phyloP scores from a whole-genome alignment of 2,888 invertebrate species.

The Tetanocera ferruginea region DNA sequence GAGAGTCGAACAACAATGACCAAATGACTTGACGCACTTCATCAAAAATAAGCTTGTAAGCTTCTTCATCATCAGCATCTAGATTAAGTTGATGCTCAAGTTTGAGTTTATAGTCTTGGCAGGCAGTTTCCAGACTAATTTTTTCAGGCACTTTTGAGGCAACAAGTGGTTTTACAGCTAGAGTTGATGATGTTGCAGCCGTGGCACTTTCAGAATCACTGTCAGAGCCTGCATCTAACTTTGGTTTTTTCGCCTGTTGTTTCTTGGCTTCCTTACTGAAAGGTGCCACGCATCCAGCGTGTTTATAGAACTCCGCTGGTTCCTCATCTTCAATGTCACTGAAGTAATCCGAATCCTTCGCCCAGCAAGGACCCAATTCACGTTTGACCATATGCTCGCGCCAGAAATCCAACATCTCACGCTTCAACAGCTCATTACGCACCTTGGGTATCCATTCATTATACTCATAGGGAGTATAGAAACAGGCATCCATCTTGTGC shows the following conservation, averaged over 20 bases:
- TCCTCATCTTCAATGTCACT: slow-evolving; percentile 49
- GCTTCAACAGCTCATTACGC: slow-evolving; percentile 48
- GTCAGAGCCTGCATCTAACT: background rate
- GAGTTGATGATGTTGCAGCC: background rate
- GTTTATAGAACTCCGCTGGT: slow-evolving; percentile 50
- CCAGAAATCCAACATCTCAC: slow-evolving; percentile 52
- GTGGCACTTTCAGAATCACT: background rate
- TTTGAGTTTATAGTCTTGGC: slow-evolving; percentile 44
- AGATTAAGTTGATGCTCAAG: background rate
- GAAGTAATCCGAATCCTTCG: slow-evolving; percentile 50
- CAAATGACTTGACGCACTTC: slow-evolving; percentile 48
- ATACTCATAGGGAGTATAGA: slow-evolving; percentile 52
- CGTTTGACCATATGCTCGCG: slow-evolving; percentile 47
- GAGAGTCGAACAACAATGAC: slow-evolving; percentile 49
- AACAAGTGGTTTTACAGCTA: slow-evolving; percentile 2
- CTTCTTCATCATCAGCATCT: slow-evolving; percentile 2
- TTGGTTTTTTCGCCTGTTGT: background rate
- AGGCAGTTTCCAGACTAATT: slow-evolving; percentile 40
- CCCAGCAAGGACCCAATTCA: slow-evolving; percentile 50
- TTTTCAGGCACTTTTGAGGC: slow-evolving; percentile 2
- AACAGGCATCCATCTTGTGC: slow-evolving; percentile 63
- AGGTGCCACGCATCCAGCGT: slow-evolving; percentile 50
- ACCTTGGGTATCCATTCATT: slow-evolving; percentile 56
- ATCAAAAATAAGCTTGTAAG: slow-evolving; percentile 37
- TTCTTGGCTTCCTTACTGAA: slow-evolving; percentile 43